Evolutionary conservation across 2,113 vertebrate genomes (phyloP).

Genomic region (Pan troglodytes): NHGRI_mPanTro3-v2.1_pri NC_072404.2:131830501-131831000

Average conservation of each 20-base stretch:
- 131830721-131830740: neutral
- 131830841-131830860: too few relatives aligned
- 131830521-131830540: neutral
- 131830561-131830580: neutral
- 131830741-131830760: neutral
- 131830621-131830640: neutral
- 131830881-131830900: neutral
- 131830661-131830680: neutral
- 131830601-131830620: neutral
- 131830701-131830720: neutral
- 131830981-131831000: neutral
- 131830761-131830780: neutral
- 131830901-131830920: neutral
- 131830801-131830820: neutral
- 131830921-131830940: neutral
- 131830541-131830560: neutral
- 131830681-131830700: neutral
- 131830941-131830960: neutral
- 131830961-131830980: neutral
- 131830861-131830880: neutral
- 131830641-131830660: neutral
- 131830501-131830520: neutral
- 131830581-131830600: neutral
- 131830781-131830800: neutral
- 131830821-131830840: neutral